These are phyloP conservation scores for Drosophila pruinosa DNA, from an alignment of 1,140 invertebrate genomes.

Conservation along the genomic window DNA sequence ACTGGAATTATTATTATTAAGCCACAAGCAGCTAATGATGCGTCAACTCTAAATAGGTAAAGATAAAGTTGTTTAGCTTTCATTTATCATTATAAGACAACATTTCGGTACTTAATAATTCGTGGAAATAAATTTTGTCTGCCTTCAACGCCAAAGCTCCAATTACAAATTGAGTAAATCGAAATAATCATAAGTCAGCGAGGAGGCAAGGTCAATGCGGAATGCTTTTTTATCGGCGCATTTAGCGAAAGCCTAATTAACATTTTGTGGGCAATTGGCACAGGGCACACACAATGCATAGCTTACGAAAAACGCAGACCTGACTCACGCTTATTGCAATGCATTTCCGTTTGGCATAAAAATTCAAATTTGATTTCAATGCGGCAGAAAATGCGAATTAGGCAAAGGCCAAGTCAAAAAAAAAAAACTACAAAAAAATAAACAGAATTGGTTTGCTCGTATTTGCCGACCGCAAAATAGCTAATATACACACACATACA, in stretches of 20 bases:
- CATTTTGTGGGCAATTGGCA: slow-evolving; percentile 39
- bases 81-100: background rate
- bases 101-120: background rate
- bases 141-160: background rate
- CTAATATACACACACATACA: slow-evolving; percentile 2
- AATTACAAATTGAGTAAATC: background rate
- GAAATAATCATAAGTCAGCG: background rate
- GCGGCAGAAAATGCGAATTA: slow-evolving; percentile 71
- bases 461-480: slow-evolving; percentile 54
- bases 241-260: slow-evolving; percentile 31
- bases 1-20: too few species aligned
- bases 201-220: slow-evolving; percentile 33
- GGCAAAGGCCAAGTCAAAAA: slow-evolving; percentile 60
- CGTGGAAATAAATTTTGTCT: too few species aligned
- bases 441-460: background rate
- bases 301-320: slow-evolving; percentile 40
- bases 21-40: too few species aligned
- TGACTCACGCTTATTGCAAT: slow-evolving; percentile 59
- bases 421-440: background rate
- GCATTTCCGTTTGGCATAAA: slow-evolving; percentile 69
- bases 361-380: slow-evolving; percentile 81
- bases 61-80: too few species aligned
- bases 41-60: too few species aligned
- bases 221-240: slow-evolving; percentile 1
- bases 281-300: slow-evolving; percentile 20